A percentile compares a stretch with the other conserved stretches of the same genome.
Conservation (phyloP, 1,140 invertebrate species). For the Bombyx mandarina region DNA sequence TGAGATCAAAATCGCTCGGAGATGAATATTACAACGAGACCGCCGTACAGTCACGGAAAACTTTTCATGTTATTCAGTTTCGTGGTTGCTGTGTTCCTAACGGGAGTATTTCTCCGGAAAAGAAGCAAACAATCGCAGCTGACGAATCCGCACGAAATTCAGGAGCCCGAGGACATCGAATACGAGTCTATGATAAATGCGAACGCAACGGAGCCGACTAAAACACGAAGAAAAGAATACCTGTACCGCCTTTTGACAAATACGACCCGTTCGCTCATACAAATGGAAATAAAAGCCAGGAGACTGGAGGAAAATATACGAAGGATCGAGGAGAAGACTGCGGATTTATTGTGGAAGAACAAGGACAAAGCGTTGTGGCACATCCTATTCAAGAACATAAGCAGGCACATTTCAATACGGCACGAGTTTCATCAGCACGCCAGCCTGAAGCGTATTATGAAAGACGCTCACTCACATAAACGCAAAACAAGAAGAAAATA, state of each 20-base stretch:
- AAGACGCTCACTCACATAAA: conserved; percentile 78
- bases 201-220: conserved; percentile 39
- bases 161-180: conserved; percentile 30
- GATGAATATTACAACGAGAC: conserved; percentile 59
- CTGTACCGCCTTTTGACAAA: conserved; percentile 66
- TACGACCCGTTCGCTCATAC: conserved; percentile 68
- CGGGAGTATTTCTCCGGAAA: conserved; percentile 35
- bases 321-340: conserved; percentile 69
- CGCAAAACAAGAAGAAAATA: conserved; percentile 59
- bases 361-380: conserved; percentile 69
- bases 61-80: conserved; percentile 49
- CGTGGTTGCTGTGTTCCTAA: conserved; percentile 32
- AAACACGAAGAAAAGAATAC: conserved; percentile 60
- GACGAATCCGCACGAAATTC: conserved; percentile 23
- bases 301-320: conserved; percentile 71
- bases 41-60: conserved; percentile 49
- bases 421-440: conserved; percentile 68
- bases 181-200: conserved; percentile 49
- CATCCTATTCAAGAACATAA: conserved; percentile 70
- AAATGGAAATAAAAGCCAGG: conserved; percentile 71
- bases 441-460: conserved; percentile 56
- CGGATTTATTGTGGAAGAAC: conserved; percentile 70
- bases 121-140: conserved; percentile 35
- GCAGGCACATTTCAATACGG: conserved; percentile 63
- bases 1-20: conserved; percentile 23